Conservation (phyloP, 92 coral and sea anemone species). For the Desmophyllum pertusum region DNA sequence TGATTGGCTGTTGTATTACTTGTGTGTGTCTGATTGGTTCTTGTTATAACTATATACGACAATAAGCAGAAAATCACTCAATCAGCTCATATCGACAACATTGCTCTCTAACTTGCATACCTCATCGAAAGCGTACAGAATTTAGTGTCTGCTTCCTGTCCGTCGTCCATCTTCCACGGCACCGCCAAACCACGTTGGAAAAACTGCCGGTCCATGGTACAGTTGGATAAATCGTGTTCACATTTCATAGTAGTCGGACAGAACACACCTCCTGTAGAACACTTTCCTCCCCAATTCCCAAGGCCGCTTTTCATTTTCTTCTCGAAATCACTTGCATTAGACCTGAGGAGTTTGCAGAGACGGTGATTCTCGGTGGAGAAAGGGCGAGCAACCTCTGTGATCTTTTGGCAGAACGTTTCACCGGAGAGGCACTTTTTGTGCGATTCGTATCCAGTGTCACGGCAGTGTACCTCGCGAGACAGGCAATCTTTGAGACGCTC, state of each 20-base stretch:
- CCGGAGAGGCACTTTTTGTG: slow-evolving; percentile 21
- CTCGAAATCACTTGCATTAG: slow-evolving; percentile 9
- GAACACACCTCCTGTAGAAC: slow-evolving; percentile 2
- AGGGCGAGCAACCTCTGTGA: neutral
- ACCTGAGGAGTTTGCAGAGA: slow-evolving; percentile 3
- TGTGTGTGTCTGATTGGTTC: no score
- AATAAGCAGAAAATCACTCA: neutral
- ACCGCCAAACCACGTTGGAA: neutral
- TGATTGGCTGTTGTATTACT: no score
- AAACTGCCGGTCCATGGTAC: slow-evolving; percentile 7
- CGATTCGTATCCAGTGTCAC: neutral
- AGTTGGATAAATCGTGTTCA: neutral
- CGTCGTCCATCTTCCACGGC: slow-evolving; percentile 23
- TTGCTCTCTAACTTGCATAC: neutral
- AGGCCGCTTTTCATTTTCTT: neutral
- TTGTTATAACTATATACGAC: no score
- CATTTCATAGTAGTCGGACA: slow-evolving; percentile 21
- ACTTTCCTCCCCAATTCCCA: neutral
- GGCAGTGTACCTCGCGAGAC: slow-evolving; percentile 26
- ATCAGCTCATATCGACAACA: neutral
- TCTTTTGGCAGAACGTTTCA: slow-evolving; percentile 18
- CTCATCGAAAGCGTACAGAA: slow-evolving; percentile 25
- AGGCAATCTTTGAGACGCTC: slow-evolving; percentile 4
- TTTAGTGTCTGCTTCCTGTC: neutral
- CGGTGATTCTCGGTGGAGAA: neutral